A percentile compares a stretch with the other conserved stretches of the same genome.
Conservation (phyloP, 2,888 invertebrate genomes). For the Cerastis rubricosa region DNA sequence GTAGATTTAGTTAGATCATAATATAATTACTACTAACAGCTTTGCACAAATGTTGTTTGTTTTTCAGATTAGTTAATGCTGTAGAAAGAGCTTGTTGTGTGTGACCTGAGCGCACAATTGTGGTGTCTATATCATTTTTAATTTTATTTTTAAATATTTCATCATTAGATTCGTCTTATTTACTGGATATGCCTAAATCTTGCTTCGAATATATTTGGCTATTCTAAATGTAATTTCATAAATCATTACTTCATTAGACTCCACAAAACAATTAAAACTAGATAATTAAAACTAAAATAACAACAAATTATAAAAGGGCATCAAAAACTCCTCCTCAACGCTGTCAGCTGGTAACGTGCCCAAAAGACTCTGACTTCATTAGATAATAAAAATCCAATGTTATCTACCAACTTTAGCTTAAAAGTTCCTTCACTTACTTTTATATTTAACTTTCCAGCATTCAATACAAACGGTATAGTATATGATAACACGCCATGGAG, state of each 20-base stretch:
- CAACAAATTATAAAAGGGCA: too few species aligned
- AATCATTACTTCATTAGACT: neutral
- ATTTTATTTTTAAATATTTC: neutral
- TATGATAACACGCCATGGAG: slow-evolving; percentile 88
- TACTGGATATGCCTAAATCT: neutral
- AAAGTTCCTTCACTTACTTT: slow-evolving; percentile 7
- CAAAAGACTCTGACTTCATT: too few species aligned
- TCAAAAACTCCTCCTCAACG: too few species aligned
- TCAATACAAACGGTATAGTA: slow-evolving; percentile 86
- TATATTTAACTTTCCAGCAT: slow-evolving; percentile 80
- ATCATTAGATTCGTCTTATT: neutral
- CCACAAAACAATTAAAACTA: too few species aligned
- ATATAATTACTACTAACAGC: slow-evolving; percentile 48
- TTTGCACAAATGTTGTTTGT: slow-evolving; percentile 54
- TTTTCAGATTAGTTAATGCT: slow-evolving; percentile 58
- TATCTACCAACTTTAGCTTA: neutral
- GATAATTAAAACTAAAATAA: too few species aligned
- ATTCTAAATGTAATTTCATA: neutral
- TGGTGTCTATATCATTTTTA: slow-evolving; percentile 3
- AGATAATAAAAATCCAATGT: neutral
- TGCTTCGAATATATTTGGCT: slow-evolving; percentile 21
- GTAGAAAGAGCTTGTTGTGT: slow-evolving; percentile 59
- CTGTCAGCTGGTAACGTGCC: too few species aligned
- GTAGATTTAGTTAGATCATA: slow-evolving; percentile 33
- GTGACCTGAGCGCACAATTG: slow-evolving; percentile 22